Base-by-base conservation (phyloP, 2,797 vertebrate species). In the Luscinia luscinia region DNA sequence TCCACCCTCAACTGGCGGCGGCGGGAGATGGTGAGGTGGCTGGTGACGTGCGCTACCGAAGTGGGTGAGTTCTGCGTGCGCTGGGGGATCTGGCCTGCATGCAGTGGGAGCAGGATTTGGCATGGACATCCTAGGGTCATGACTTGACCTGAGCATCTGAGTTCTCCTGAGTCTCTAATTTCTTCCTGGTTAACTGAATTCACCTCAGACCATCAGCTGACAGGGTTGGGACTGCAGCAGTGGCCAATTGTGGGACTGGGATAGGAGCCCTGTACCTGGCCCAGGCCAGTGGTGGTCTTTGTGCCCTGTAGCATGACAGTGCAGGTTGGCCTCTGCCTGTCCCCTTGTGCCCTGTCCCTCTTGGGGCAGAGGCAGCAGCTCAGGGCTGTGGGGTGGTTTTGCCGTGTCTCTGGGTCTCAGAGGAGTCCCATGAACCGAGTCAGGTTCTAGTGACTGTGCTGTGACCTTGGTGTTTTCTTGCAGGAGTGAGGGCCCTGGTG, bases 21-120 rank as follows among this genome's bases (percentile, higher is more conserved):
- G 84, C 98, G 99, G 84, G 99, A 99, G 97, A 99, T 99, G 99
- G 99, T 99, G 87, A 99, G 99, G 96, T 99, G 99, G 99, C 97
- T 99, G 96, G 99, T 99, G 94, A 99, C 99, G 2, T 99, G 99
- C 4, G 99, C 99, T 81, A 99, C 99, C 0, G 99, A 99, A 99
- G 99, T 99, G 45, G 99, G 99, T 99, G 97, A 90, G 99, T 99
- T 92, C 84, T 61, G 1, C 49, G 41, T 63, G 49, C 0, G 0
- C n/a, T 1, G 3, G 45, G 30, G n/a, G 6, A 61, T 48, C 72
- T 7, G 4, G 30, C 30, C 40, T 6, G 5, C 20, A 0, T 5
- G 36, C 1, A 2, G 26, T 22, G 57, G 59, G 59, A 80, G 28
- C 1, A 0, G 28, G 27, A 18, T 11, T 67, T 36, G 61, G 52